Conservation (phyloP, 2,888 invertebrate species). For the Dryobotodes eremita region DNA sequence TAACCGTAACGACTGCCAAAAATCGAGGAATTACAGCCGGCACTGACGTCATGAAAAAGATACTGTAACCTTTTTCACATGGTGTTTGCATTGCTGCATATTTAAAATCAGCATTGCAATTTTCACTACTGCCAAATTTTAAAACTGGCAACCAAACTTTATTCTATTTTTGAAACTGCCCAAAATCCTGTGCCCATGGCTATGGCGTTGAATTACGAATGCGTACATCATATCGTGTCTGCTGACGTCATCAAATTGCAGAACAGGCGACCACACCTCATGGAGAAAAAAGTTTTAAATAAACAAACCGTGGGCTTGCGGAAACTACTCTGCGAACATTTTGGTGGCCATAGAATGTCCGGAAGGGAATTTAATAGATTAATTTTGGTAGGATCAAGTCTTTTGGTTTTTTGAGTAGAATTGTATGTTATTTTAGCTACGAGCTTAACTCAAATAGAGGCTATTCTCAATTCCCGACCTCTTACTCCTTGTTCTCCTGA, state of each 20-base stretch:
- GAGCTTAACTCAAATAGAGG: too few relatives aligned
- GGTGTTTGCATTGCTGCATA: not conserved
- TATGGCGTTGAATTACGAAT: constrained; percentile 60
- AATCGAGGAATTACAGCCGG: not conserved
- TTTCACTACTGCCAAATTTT: not conserved
- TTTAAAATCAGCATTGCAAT: not conserved
- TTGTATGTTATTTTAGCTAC: too few relatives aligned
- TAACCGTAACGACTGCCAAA: not conserved
- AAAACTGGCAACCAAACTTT: not conserved
- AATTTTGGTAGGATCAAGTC: not conserved
- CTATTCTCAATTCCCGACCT: too few relatives aligned
- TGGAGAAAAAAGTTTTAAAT: constrained; percentile 83
- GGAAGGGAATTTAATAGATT: not conserved
- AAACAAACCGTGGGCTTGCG: constrained; percentile 80
- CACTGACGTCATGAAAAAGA: too few relatives aligned
- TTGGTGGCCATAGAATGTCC: constrained; percentile 68
- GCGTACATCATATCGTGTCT: constrained; percentile 64
- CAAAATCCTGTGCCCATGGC: constrained; percentile 15
- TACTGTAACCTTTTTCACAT: too few relatives aligned
- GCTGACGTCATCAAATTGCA: constrained; percentile 77
- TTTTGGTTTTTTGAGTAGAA: not conserved
- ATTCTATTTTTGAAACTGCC: not conserved
- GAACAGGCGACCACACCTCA: constrained; percentile 78
- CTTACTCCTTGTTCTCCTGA: too few relatives aligned
- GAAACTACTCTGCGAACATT: constrained; percentile 77